phyloP scores from a whole-genome alignment of 2,113 vertebrate species.

The Psettodes erumei region DNA sequence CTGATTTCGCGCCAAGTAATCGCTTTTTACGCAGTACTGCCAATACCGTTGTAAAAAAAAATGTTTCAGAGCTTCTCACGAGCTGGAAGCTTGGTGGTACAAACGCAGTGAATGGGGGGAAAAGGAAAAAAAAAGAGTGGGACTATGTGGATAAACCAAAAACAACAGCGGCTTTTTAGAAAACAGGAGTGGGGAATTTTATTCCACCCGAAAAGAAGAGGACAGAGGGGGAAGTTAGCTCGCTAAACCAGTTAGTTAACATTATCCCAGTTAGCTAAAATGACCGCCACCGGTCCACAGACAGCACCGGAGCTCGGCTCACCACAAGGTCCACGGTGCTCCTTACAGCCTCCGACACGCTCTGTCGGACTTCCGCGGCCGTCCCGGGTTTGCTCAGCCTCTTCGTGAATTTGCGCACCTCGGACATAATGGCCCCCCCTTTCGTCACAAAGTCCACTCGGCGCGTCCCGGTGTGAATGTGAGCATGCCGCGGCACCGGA shows the following conservation, averaged over 20 bases:
- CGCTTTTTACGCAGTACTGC: too few species aligned
- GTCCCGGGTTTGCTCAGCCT: slow-evolving; percentile 92
- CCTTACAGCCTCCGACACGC: slow-evolving; percentile 90
- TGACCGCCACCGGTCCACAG: slow-evolving; percentile 15
- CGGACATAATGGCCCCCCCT: slow-evolving; percentile 80
- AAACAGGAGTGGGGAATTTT: not conserved
- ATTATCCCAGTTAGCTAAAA: slow-evolving; percentile 28
- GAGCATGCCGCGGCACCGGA: slow-evolving; percentile 63
- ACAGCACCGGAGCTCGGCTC: slow-evolving; percentile 63
- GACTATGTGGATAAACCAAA: rapidly evolving
- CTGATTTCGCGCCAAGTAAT: not conserved
- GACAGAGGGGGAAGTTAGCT: not conserved
- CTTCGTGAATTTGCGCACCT: slow-evolving; percentile 92
- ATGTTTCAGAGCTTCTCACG: not conserved
- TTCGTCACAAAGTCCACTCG: slow-evolving; percentile 35
- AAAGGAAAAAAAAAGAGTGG: not conserved
- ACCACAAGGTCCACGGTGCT: slow-evolving; percentile 86
- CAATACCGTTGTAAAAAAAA: not conserved
- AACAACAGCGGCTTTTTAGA: too few species aligned
- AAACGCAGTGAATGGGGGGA: not conserved
- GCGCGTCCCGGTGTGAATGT: slow-evolving; percentile 8
- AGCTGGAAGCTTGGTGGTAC: not conserved
- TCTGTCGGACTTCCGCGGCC: slow-evolving; percentile 91
- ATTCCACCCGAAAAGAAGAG: not conserved
- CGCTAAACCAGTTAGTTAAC: not conserved